A percentile compares a stretch with the other conserved stretches of the same genome.
Conservation (phyloP, 2,113 vertebrate species). For the Isichthys henryi region DNA sequence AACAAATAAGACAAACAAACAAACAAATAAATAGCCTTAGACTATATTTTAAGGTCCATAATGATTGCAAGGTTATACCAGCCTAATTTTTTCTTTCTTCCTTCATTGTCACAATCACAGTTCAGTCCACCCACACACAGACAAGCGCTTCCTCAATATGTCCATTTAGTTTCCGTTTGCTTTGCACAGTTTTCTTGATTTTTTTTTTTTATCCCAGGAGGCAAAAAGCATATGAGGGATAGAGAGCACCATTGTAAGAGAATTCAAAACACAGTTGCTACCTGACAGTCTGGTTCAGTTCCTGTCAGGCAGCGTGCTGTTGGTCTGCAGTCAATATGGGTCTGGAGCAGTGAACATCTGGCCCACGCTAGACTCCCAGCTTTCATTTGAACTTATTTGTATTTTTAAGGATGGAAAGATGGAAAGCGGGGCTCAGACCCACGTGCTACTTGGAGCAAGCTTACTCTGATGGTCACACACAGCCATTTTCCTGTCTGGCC, state of each 20-base stretch:
- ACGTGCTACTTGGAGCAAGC: slow-evolving; percentile 24
- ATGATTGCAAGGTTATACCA: slow-evolving; percentile 39
- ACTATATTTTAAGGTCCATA: slow-evolving; percentile 28
- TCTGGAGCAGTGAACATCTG: slow-evolving; percentile 11
- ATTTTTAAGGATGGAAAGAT: background rate
- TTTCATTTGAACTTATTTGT: background rate
- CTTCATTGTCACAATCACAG: slow-evolving; percentile 39
- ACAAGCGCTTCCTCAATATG: slow-evolving; percentile 28
- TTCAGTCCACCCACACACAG: slow-evolving; percentile 48
- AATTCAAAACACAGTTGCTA: slow-evolving; percentile 42
- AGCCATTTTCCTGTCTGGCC: slow-evolving; percentile 84
- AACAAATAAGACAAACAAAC: background rate
- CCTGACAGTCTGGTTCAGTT: slow-evolving; percentile 29
- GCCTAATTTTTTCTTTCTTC: slow-evolving; percentile 31
- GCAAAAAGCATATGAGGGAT: slow-evolving; percentile 26
- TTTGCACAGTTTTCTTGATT: slow-evolving; percentile 29
- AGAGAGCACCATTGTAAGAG: slow-evolving; percentile 66
- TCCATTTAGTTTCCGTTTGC: slow-evolving; percentile 35
- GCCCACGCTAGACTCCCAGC: slow-evolving; percentile 19
- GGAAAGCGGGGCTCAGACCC: slow-evolving; percentile 21
- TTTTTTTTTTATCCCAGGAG: slow-evolving; percentile 16
- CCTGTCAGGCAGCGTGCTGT: slow-evolving; percentile 34
- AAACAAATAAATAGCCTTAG: background rate
- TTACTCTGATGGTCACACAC: slow-evolving; percentile 65
- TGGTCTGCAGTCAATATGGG: slow-evolving; percentile 23